These are phyloP conservation scores for Sebastes schlegelii DNA, from an alignment of 2,113 vertebrate species.

Conservation along the genomic window DNA sequence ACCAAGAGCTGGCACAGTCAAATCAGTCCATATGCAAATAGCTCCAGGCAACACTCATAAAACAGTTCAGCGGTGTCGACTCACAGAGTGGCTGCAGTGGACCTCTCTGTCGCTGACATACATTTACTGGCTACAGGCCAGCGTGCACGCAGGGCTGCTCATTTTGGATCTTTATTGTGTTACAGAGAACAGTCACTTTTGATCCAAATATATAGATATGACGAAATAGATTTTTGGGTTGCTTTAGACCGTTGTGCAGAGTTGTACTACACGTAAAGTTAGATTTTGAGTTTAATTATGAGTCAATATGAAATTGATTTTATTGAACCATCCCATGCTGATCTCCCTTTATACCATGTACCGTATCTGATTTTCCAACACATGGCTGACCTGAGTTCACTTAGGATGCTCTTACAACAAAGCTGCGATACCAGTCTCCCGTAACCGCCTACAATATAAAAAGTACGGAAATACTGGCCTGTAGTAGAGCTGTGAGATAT, in stretches of 20 bases:
- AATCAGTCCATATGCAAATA: conserved; percentile 30
- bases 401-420: background rate
- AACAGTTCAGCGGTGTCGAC: conserved; percentile 18
- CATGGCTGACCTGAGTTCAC: background rate
- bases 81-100: conserved; percentile 10
- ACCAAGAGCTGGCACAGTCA: conserved; percentile 4
- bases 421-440: too few species aligned
- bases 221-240: background rate
- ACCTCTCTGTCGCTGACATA: conserved; percentile 41
- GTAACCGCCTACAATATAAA: background rate
- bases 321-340: background rate
- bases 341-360: background rate
- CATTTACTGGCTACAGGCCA: conserved; percentile 34
- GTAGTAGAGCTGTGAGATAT: background rate
- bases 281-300: background rate
- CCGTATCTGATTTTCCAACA: background rate
- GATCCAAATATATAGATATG: background rate
- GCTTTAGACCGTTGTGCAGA: background rate
- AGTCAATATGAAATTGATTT: conserved; percentile 12
- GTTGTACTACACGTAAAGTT: background rate
- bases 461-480: background rate
- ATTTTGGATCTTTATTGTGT: conserved; percentile 18
- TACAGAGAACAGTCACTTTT: conserved; percentile 2
- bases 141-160: conserved; percentile 11
- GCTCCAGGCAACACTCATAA: background rate